phyloP scores from a whole-genome alignment of 2,113 vertebrate species.

The Tenrec ecaudatus region DNA sequence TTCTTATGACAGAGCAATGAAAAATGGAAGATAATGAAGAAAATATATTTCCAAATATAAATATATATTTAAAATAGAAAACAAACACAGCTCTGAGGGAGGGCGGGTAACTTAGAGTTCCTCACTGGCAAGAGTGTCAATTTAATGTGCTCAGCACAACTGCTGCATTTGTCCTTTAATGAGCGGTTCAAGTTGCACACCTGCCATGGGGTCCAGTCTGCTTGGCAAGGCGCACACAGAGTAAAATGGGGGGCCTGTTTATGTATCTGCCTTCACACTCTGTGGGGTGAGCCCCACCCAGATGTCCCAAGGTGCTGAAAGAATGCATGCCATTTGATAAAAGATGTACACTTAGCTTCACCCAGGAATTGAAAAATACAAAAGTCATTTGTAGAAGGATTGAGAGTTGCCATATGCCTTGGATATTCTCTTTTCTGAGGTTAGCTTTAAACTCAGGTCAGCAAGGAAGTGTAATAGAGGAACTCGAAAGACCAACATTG shows the following conservation, averaged over 20 bases:
- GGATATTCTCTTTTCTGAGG: conserved; percentile 38
- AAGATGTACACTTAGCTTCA: conserved; percentile 53
- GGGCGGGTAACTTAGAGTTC: background rate
- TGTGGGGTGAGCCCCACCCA: background rate
- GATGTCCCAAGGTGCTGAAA: background rate
- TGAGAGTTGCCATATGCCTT: conserved; percentile 38
- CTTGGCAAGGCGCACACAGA: background rate
- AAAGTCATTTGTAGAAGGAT: conserved; percentile 74
- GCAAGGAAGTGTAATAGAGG: conserved; percentile 65
- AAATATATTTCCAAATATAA: background rate
- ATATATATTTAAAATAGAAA: background rate
- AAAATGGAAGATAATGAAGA: background rate
- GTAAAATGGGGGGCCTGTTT: background rate
- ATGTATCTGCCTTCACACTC: background rate
- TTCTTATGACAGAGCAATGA: background rate
- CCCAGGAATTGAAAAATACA: conserved; percentile 72
- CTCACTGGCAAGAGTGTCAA: background rate
- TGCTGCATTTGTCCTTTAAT: background rate
- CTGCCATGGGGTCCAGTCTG: background rate
- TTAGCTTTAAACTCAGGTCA: conserved; percentile 76
- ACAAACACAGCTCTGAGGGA: background rate
- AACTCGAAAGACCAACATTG: conserved; percentile 77
- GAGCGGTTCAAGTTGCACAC: background rate
- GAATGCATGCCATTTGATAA: conserved; percentile 33
- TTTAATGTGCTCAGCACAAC: background rate